Percentiles rank a stretch among this genome's conserved stretches.
These are phyloP conservation scores for Anagyrus pseudococci DNA, from an alignment of 2,888 invertebrate genomes.

Conservation along the genomic window DNA sequence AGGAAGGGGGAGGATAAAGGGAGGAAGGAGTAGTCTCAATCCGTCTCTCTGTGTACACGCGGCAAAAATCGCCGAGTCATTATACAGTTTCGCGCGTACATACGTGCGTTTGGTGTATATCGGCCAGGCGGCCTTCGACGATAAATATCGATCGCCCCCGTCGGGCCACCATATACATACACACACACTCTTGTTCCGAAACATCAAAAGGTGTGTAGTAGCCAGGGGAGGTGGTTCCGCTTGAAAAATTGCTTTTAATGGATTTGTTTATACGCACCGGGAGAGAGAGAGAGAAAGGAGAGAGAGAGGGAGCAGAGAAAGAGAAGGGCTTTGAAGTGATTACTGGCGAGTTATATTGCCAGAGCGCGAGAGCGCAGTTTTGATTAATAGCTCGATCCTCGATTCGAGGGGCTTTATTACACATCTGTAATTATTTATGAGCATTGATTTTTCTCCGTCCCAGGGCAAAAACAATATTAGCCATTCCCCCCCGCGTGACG, in stretches of 20 bases:
- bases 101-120: not conserved
- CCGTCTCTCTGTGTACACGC: slow-evolving; percentile 26
- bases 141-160: slow-evolving; percentile 36
- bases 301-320: no score
- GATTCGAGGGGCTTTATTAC: no score
- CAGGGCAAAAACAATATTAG: not conserved
- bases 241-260: slow-evolving; percentile 29
- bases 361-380: no score
- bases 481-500: no score
- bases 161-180: no score
- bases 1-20: not conserved
- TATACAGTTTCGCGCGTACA: not conserved
- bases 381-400: no score
- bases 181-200: slow-evolving; percentile 26
- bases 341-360: slow-evolving; percentile 17
- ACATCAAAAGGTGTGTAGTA: slow-evolving; percentile 31
- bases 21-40: not conserved
- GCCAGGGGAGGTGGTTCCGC: not conserved
- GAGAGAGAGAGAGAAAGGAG: no score
- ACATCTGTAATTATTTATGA: no score
- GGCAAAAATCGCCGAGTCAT: slow-evolving; percentile 26
- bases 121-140: slow-evolving; percentile 4
- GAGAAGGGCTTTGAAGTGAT: slow-evolving; percentile 24
- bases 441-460: not conserved
- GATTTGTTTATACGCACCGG: slow-evolving; percentile 26